These are phyloP conservation scores for Hirtodrosophila confusa DNA, from an alignment of 2,888 invertebrate species.

Conservation along the genomic window DNA sequence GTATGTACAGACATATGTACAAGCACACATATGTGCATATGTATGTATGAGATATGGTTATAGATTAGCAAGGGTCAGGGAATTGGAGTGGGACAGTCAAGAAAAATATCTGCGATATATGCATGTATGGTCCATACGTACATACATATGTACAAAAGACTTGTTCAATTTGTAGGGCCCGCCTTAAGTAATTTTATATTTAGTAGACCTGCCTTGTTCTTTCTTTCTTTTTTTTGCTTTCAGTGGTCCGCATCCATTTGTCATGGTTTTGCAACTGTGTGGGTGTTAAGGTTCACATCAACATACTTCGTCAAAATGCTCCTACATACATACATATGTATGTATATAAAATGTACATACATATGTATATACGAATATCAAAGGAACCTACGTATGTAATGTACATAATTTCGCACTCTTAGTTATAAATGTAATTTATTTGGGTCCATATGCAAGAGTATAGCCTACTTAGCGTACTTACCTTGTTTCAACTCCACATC, in stretches of 20 bases:
- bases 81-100: neutral
- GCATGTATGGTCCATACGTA: too few relatives aligned
- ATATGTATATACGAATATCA: neutral
- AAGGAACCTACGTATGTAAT: neutral
- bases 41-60: neutral
- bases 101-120: neutral
- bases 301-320: neutral
- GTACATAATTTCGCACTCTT: too few relatives aligned
- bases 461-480: slow-evolving; percentile 1
- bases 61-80: neutral
- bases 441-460: too few relatives aligned
- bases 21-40: too few relatives aligned
- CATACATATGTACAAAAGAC: slow-evolving; percentile 39
- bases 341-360: neutral
- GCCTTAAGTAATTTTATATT: neutral
- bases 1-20: neutral
- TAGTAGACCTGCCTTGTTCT: too few relatives aligned
- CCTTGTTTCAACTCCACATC: neutral
- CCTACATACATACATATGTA: neutral
- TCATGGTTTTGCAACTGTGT: slow-evolving; percentile 12
- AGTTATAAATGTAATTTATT: too few relatives aligned
- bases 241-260: neutral
- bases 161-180: slow-evolving; percentile 20
- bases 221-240: too few relatives aligned
- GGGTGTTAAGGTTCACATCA: slow-evolving; percentile 28